Evolutionary conservation across 2,797 vertebrate species (phyloP), one percentile per base, ranked within the genome.

Genomic region (Sciurus vulgaris): DNA sequence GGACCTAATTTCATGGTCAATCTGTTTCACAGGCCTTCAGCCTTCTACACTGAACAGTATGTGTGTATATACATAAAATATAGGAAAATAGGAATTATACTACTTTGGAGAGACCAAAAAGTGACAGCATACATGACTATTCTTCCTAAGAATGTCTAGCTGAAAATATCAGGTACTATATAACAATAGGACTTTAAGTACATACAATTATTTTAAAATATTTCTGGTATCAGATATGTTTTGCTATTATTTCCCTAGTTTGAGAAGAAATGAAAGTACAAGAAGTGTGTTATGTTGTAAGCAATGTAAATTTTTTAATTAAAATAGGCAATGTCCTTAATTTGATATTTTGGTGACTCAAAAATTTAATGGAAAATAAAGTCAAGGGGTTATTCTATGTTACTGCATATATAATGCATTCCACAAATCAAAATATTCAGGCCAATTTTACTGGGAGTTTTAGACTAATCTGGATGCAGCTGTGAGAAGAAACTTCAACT

Each of bases 171-270:
- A 86, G 87, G 84, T 94, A 47, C 87, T 90, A 94, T 41, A 76
- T 85, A 89, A 96, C 67, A 74, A 35, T 41, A 97, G 5, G 38
- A 38, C 38, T 38, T 3, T 73, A 47, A 89, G 91, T 63, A 67
- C 74, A 78, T 41, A 88, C 74, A 78, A 94, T 91, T 69, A 86
- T 4, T 92, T 95, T n/a, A 35, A 96, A 94, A 87, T 73, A 95
- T 54, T 93, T 97, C 72, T 92, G 82, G 90, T 76, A 73, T 78
- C 47, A 54, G 85, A 94, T 86, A 13, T 54, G 14, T 77, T 86
- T 30, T 65, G 35, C 79, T 96, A 38, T 73, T 91, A 26, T 51
- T 82, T 85, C 41, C 54, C n/a, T 51, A 77, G 56, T 51, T 86
- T 49, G 56, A 87, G 41, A 90, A 73, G 77, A 95, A 89, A 87